Percentiles rank a stretch among this genome's conserved stretches.
These are phyloP conservation scores for Leucopternis melanops DNA, from an alignment of 2,113 vertebrate species.

Conservation along the genomic window DNA sequence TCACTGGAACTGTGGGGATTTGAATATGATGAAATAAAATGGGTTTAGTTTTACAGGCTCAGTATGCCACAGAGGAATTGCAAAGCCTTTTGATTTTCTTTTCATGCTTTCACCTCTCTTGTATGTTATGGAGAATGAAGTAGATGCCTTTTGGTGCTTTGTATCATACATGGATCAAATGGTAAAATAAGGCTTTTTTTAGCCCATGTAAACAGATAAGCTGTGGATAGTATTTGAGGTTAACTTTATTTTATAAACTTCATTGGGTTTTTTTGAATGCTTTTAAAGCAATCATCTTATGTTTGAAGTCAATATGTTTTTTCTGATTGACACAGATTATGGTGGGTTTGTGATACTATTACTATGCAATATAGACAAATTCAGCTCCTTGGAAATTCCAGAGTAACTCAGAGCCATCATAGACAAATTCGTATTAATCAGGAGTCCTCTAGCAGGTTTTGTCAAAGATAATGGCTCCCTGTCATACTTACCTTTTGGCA, in stretches of 20 bases:
- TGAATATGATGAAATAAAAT: slow-evolving; percentile 57
- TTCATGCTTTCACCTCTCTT: slow-evolving; percentile 90
- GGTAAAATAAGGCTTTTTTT: slow-evolving; percentile 71
- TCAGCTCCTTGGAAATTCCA: background rate
- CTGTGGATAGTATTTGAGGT: background rate
- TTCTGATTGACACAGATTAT: background rate
- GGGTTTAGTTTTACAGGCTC: slow-evolving; percentile 48
- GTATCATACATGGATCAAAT: slow-evolving; percentile 94
- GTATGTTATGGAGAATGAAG: slow-evolving; percentile 96
- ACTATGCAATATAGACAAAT: background rate
- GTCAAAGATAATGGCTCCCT: background rate
- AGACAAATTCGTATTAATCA: background rate
- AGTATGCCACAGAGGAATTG: background rate
- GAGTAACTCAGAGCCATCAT: background rate
- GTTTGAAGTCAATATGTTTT: background rate
- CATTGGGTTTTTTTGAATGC: fast-evolving
- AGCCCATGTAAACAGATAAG: background rate
- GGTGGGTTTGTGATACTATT: background rate
- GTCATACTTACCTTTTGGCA: background rate
- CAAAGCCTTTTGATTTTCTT: slow-evolving; percentile 11
- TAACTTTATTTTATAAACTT: background rate
- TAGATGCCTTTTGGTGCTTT: slow-evolving; percentile 98
- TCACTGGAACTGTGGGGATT: slow-evolving; percentile 50
- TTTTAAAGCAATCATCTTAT: background rate
- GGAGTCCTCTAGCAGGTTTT: background rate